phyloP scores from a whole-genome alignment of 1,140 invertebrate genomes.

The Planococcus citri region DNA sequence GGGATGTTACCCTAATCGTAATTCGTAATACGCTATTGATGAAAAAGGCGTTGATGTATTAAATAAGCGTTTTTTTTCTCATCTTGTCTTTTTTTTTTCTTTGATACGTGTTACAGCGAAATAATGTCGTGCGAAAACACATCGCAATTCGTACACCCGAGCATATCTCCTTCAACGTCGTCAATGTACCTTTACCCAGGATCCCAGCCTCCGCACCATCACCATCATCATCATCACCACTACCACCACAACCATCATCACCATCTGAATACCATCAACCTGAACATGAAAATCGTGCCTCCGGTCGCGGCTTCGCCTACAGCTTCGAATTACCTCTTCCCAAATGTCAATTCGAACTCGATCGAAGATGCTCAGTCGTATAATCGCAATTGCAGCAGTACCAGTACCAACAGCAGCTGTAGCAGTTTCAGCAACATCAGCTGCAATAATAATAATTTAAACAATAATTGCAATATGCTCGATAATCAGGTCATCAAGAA shows the following conservation, averaged over 20 bases:
- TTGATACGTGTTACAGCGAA: constrained; percentile 11
- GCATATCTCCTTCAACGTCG: background rate
- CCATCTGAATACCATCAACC: constrained; percentile 1
- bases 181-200: background rate
- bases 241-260: constrained; percentile 11
- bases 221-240: constrained; percentile 14
- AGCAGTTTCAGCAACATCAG: constrained; percentile 5
- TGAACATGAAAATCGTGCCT: constrained; percentile 13
- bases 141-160: constrained; percentile 4
- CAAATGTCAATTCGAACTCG: background rate
- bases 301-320: background rate
- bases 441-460: background rate
- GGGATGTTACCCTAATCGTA: no score
- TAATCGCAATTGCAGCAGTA: constrained; percentile 5
- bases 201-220: background rate
- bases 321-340: background rate
- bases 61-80: no score
- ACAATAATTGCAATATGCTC: background rate
- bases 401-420: constrained; percentile 2
- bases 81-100: no score
- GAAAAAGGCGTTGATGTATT: no score
- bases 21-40: no score
- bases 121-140: background rate
- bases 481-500: background rate
- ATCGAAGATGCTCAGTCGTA: background rate